phyloP scores from a whole-genome alignment of 1,140 invertebrate species.

The Nasonia vitripennis region DNA sequence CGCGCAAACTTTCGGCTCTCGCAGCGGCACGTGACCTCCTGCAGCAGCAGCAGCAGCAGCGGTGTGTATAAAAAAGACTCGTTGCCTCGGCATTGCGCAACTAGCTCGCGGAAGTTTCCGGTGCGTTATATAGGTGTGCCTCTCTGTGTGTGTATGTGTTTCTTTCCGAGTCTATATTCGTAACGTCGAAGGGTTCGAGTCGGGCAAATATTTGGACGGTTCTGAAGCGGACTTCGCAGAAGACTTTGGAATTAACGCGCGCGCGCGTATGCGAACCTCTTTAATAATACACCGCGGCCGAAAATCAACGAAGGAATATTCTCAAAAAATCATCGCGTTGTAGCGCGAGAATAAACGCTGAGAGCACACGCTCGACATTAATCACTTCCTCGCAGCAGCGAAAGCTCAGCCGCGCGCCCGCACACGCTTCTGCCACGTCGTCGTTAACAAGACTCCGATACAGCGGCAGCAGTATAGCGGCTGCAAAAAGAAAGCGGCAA shows the following conservation, averaged over 20 bases:
- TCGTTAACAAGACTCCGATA: conserved; percentile 1
- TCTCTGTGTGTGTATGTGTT: not conserved
- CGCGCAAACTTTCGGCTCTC: not conserved
- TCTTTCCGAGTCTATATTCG: not conserved
- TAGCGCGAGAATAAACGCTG: not conserved
- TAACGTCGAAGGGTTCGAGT: conserved; percentile 2
- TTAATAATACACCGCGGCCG: not conserved
- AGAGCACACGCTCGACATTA: not conserved
- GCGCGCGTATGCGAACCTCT: not conserved
- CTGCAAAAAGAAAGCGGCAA: not conserved
- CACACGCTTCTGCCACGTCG: not conserved
- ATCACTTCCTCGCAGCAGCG: not conserved
- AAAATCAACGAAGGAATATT: not conserved
- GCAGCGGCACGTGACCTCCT: not conserved
- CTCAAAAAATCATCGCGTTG: not conserved
- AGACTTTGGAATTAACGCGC: conserved; percentile 15
- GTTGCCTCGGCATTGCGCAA: not conserved
- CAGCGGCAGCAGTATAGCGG: not conserved
- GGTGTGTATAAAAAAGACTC: not conserved
- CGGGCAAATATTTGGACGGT: conserved; percentile 20
- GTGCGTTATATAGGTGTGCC: not conserved
- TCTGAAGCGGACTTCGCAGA: not conserved
- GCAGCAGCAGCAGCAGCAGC: too few relatives aligned
- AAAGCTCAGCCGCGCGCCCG: not conserved
- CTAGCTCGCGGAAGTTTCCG: not conserved